phyloP scores from a whole-genome alignment of 2,113 vertebrate genomes.

The Carlito syrichta region DNA sequence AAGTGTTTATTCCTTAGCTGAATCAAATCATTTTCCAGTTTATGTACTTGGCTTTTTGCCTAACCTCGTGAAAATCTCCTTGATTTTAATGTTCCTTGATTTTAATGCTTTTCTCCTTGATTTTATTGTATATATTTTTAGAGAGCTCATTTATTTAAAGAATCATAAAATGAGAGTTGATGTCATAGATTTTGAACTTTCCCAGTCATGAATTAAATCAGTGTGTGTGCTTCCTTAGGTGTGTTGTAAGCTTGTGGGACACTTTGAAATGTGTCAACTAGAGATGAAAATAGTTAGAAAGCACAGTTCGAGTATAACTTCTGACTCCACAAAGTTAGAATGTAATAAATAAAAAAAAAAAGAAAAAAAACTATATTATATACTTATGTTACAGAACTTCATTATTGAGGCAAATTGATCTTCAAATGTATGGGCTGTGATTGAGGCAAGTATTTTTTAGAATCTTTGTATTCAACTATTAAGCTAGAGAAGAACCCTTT shows the following conservation, averaged over 20 bases:
- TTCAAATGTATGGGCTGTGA: background rate
- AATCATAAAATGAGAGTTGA: background rate
- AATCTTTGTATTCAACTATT: background rate
- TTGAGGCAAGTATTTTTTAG: background rate
- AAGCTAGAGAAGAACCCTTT: background rate
- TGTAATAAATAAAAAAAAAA: background rate
- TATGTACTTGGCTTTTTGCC: slow-evolving; percentile 29
- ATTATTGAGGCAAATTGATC: background rate
- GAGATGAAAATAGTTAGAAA: background rate
- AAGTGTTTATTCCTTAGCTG: background rate
- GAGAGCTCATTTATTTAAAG: background rate
- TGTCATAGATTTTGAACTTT: background rate
- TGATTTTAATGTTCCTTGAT: background rate
- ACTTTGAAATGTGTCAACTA: background rate
- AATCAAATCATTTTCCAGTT: background rate
- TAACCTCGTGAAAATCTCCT: background rate
- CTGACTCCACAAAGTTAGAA: background rate
- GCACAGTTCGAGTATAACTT: background rate
- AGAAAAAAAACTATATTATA: accelerated
- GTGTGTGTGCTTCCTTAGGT: background rate
- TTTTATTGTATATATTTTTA: background rate
- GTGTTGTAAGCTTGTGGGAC: background rate
- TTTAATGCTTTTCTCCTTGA: background rate
- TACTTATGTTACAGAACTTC: background rate
- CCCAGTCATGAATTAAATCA: background rate